These are phyloP conservation scores for Rhyacophila brunnea DNA, from an alignment of 1,140 invertebrate species.

Conservation along the genomic window DNA sequence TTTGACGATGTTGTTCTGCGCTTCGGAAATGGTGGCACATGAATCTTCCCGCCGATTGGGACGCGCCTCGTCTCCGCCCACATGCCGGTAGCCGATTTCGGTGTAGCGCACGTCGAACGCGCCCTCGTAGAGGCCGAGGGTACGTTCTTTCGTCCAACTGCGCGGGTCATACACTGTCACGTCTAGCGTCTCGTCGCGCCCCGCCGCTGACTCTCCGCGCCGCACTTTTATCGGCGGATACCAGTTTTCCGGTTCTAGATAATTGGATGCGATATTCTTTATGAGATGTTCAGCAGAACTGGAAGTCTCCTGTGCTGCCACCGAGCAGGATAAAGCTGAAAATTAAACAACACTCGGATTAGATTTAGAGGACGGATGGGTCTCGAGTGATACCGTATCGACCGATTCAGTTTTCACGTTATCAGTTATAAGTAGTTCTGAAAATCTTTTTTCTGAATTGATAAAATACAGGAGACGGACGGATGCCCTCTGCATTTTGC, in stretches of 20 bases:
- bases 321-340: no score
- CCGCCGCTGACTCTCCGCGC: slow-evolving; percentile 33
- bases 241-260: slow-evolving; percentile 58
- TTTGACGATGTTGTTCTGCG: slow-evolving; percentile 60
- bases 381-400: no score
- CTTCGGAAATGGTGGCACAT: slow-evolving; percentile 45
- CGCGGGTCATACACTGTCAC: slow-evolving; percentile 45
- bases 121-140: slow-evolving; percentile 48
- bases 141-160: slow-evolving; percentile 46
- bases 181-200: slow-evolving; percentile 42
- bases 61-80: slow-evolving; percentile 32
- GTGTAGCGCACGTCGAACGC: slow-evolving; percentile 46
- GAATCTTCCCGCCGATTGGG: slow-evolving; percentile 14
- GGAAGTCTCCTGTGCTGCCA: slow-evolving; percentile 5
- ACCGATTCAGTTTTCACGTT: no score
- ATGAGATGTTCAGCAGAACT: slow-evolving; percentile 38
- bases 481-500: no score
- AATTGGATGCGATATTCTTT: slow-evolving; percentile 53
- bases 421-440: no score
- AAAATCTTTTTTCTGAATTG: no score
- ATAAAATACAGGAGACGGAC: no score
- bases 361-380: not conserved
- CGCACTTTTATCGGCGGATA: slow-evolving; percentile 53
- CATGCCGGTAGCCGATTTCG: slow-evolving; percentile 41
- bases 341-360: not conserved